Percentiles rank a stretch among this genome's conserved stretches.
Conservation (phyloP, 1,140 invertebrate genomes). For the Trigoniulus corallinus region DNA sequence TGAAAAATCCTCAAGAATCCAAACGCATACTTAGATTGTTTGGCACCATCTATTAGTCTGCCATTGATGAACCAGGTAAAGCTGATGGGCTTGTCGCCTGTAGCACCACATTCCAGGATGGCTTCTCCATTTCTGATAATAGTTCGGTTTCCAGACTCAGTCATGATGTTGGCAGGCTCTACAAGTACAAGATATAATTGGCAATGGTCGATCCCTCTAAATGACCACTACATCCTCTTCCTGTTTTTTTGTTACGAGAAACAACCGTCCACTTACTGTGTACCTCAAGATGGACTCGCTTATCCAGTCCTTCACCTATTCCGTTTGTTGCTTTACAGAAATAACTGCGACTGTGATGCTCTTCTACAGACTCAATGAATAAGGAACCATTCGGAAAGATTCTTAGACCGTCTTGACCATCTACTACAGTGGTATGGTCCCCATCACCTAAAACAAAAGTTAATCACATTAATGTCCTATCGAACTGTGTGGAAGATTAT, state of each 20-base stretch:
- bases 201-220: too few species aligned
- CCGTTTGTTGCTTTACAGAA: constrained; percentile 11
- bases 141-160: constrained; percentile 51
- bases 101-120: constrained; percentile 81
- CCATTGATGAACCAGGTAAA: constrained; percentile 93
- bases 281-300: constrained; percentile 79
- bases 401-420: background rate
- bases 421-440: background rate
- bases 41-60: constrained; percentile 71
- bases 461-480: background rate
- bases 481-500: background rate
- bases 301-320: constrained; percentile 34
- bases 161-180: constrained; percentile 5
- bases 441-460: background rate
- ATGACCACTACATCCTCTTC: too few species aligned
- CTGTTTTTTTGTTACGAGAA: too few species aligned
- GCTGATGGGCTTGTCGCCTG: constrained; percentile 88
- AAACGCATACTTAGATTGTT: constrained; percentile 35
- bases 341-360: constrained; percentile 84
- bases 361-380: constrained; percentile 66
- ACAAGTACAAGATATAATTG: too few species aligned
- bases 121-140: constrained; percentile 75
- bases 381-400: constrained; percentile 55
- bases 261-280: constrained; percentile 62
- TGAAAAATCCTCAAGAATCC: background rate